A percentile compares a stretch with the other conserved stretches of the same genome.
phyloP scores from a whole-genome alignment of 92 coral and sea anemone species.

The Epizoanthus rinbou region DNA sequence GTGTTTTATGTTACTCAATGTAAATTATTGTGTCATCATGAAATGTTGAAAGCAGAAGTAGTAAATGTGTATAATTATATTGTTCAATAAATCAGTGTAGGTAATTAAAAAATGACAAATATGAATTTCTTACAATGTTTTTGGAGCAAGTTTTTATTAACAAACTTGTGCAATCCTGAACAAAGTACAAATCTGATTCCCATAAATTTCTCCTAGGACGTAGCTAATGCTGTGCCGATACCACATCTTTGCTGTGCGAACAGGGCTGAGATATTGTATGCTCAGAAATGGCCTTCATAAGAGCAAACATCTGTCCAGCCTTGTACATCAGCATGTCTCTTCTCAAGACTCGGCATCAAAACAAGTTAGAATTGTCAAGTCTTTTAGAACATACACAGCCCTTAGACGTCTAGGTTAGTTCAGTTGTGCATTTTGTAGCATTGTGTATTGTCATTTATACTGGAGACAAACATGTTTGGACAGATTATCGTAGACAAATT shows the following conservation, averaged over 20 bases:
- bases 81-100: no score
- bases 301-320: constrained; percentile 33
- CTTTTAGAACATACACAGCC: constrained; percentile 24
- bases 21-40: no score
- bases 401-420: constrained; percentile 35
- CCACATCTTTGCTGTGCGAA: constrained; percentile 36
- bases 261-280: constrained; percentile 42
- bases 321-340: constrained; percentile 30
- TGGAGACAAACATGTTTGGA: no score
- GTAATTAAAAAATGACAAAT: no score
- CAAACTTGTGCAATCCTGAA: no score
- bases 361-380: constrained; percentile 37
- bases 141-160: no score
- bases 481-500: no score
- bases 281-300: constrained; percentile 28
- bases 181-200: constrained; percentile 4
- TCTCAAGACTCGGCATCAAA: constrained; percentile 23
- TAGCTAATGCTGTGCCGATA: constrained; percentile 38
- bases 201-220: constrained; percentile 34
- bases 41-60: no score
- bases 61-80: no score
- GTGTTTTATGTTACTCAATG: no score
- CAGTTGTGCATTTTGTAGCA: background rate
- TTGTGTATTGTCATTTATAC: no score
- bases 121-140: no score